Percentiles rank a stretch among this genome's conserved stretches.
Evolutionary conservation across 1,140 invertebrate species (phyloP).

Genomic region (Papilio helenus): DNA sequence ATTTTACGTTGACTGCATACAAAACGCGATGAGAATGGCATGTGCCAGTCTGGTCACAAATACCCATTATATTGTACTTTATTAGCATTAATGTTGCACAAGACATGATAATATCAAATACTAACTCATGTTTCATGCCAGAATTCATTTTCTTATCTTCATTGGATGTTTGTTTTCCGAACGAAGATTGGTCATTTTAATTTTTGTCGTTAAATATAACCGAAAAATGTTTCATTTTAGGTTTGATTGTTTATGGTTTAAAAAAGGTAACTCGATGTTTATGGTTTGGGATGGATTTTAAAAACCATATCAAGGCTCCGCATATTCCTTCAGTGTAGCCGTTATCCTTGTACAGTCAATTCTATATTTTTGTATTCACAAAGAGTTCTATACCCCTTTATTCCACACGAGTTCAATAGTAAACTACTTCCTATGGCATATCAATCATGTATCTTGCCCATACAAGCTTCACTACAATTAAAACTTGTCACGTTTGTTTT

Average conservation of each 20-base stretch:
- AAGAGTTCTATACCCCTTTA: not conserved
- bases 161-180: too few relatives aligned
- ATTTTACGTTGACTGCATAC: conserved; percentile 31
- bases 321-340: not conserved
- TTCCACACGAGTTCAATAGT: conserved; percentile 6
- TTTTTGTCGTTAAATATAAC: too few relatives aligned
- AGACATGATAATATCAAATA: not conserved
- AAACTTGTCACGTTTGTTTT: conserved; percentile 10
- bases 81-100: not conserved
- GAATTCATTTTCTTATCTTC: too few relatives aligned
- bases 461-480: not conserved
- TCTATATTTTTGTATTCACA: not conserved
- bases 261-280: too few relatives aligned
- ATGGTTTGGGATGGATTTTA: too few relatives aligned
- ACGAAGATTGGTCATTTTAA: too few relatives aligned
- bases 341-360: not conserved
- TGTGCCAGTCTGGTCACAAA: conserved; percentile 24
- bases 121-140: not conserved
- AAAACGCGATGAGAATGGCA: conserved; percentile 11
- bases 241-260: too few relatives aligned
- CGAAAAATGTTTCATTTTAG: too few relatives aligned
- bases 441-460: not conserved
- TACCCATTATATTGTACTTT: conserved; percentile 10
- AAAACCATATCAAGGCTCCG: not conserved
- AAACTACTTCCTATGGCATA: conserved; percentile 2